Evolutionary conservation across 2,888 invertebrate genomes (phyloP), one percentile per base, ranked within the genome.

Genomic region (Protophormia terraenovae): DNA sequence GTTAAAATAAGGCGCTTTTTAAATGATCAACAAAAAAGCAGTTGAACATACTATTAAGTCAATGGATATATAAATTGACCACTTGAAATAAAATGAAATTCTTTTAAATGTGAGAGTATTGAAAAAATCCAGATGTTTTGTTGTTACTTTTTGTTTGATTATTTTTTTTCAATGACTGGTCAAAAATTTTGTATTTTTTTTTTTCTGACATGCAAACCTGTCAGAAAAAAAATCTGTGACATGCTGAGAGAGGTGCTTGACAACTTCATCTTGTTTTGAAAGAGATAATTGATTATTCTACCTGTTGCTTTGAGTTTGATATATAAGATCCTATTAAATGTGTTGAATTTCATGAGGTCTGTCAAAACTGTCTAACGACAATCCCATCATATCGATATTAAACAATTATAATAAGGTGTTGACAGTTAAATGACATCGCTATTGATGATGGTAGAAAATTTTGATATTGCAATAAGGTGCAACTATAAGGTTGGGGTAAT

Each of bases 231-330:
- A 3, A 27, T n/a, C 5, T n/a, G 24, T 27, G 22, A 41, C 66
- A 50, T 50, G 35, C 22, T 66, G 53, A 66, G 55, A 66, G 45
- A 50, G 22, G 47, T 62, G 47, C 16, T 41, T 76, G 76, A 66
- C 60, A 50, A 32, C 60, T 62, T 62, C 24, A 53, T 76, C 35
- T 55, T 76, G 41, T 0, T 7, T 14, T 32, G 45, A 67, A 22
- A 58, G 12, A 64, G 32, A 58, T 58, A 77, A 77, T 77, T 67
- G 67, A 77, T 77, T 67, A 67, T 66, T 58, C 58, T 58, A 32
- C n/a, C 29, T 32, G 45, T 58, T 66, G 45, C 10, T 35, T 58
- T 55, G 50, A 38, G 19, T 64, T 27, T 55, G 24, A 50, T 50
- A 73, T 73, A 35, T 29, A 22, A 32, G 47, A 69, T 60, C 22